A percentile compares a stretch with the other conserved stretches of the same genome.
Conservation (phyloP, 2,888 invertebrate genomes). For the Hypsopygia costalis region DNA sequence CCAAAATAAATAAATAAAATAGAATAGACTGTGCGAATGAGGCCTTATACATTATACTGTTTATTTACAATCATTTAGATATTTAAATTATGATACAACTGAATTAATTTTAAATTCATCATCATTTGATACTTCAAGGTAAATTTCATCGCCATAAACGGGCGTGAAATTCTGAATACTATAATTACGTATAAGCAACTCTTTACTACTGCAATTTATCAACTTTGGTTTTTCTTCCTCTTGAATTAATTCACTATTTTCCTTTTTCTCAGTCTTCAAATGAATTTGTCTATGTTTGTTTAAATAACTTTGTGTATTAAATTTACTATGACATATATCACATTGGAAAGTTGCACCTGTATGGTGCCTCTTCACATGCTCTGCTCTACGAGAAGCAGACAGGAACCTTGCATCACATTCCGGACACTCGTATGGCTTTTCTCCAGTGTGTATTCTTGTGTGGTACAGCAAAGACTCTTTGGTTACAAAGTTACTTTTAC, state of each 20-base stretch:
- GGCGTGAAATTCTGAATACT: not conserved
- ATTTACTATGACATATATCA: constrained; percentile 48
- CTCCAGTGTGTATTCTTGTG: constrained; percentile 63
- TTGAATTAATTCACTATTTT: no score
- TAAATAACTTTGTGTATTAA: constrained; percentile 38
- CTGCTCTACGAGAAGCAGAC: constrained; percentile 53
- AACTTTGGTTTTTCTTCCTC: no score
- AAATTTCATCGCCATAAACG: constrained; percentile 21
- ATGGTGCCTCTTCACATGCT: constrained; percentile 54
- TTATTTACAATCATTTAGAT: no score
- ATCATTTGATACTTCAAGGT: constrained; percentile 30
- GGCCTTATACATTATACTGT: no score
- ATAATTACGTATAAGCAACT: no score
- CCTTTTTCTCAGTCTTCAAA: constrained; percentile 13
- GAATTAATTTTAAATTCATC: constrained; percentile 22
- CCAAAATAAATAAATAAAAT: no score
- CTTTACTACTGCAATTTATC: no score
- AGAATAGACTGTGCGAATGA: no score
- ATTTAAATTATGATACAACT: no score
- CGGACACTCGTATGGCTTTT: constrained; percentile 56
- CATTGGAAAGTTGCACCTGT: constrained; percentile 39
- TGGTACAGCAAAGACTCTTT: constrained; percentile 64
- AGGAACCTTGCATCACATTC: constrained; percentile 50
- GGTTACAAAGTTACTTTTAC: constrained; percentile 55
- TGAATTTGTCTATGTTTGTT: constrained; percentile 45